Evolutionary conservation across 1,140 invertebrate genomes (phyloP).

Genomic region (Pseudomyrmex flavicornis): DNA sequence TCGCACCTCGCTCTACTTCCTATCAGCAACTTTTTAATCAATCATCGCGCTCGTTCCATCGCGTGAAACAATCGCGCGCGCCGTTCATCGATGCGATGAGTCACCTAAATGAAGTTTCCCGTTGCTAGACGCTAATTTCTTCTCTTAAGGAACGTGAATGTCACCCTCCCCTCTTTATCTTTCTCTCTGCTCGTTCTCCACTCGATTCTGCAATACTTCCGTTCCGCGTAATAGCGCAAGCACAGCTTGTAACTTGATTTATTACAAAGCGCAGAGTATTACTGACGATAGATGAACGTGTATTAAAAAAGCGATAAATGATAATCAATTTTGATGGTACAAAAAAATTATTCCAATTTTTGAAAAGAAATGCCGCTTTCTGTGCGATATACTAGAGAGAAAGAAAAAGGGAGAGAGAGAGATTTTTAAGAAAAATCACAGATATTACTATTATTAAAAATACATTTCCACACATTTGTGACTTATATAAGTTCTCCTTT

Average conservation of each 20-base stretch:
- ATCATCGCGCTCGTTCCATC: constrained; percentile 46
- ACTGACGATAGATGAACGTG: constrained; percentile 25
- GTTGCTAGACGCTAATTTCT: constrained; percentile 50
- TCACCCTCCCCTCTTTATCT: not conserved
- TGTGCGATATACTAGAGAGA: not conserved
- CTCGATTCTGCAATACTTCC: constrained; percentile 27
- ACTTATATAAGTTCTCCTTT: not conserved
- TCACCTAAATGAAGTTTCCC: constrained; percentile 54
- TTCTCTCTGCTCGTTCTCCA: not conserved
- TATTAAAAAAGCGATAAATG: constrained; percentile 42
- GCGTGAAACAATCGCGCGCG: constrained; percentile 52
- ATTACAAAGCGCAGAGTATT: constrained; percentile 41
- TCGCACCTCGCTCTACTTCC: constrained; percentile 1
- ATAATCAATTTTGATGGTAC: constrained; percentile 25
- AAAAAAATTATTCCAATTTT: not conserved
- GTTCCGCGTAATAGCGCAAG: not conserved
- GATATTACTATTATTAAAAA: too few species aligned
- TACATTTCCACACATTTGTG: constrained; percentile 5
- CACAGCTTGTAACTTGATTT: constrained; percentile 30
- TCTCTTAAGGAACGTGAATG: constrained; percentile 32
- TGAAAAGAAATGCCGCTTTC: not conserved
- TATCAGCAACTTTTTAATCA: constrained; percentile 59
- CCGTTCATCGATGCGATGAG: constrained; percentile 42
- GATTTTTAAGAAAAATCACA: too few species aligned
- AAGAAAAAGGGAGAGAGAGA: too few species aligned